phyloP scores from a whole-genome alignment of 2,797 vertebrate genomes.

The Alauda arvensis region DNA sequence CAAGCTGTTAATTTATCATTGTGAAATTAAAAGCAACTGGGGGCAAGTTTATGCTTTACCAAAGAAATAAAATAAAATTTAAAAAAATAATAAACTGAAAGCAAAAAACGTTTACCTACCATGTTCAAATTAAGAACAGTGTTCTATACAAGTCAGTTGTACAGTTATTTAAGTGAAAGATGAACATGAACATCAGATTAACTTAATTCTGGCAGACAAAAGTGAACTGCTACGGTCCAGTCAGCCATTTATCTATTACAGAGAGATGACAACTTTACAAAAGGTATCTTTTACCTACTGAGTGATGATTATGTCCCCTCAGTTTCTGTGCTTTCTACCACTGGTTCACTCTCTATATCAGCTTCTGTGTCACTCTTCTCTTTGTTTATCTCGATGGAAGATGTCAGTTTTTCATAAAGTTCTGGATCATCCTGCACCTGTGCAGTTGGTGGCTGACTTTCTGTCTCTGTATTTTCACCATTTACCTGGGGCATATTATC shows the following conservation, averaged over 20 bases:
- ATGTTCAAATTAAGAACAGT: constrained; percentile 90
- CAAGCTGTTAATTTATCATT: constrained; percentile 78
- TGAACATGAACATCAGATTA: constrained; percentile 90
- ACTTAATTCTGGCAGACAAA: constrained; percentile 88
- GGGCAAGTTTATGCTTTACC: constrained; percentile 79
- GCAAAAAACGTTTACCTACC: constrained; percentile 82
- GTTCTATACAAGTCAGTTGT: constrained; percentile 89
- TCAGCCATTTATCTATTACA: constrained; percentile 95
- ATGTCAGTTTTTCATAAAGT: constrained; percentile 77
- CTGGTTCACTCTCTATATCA: constrained; percentile 95
- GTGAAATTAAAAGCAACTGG: constrained; percentile 80
- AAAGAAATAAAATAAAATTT: constrained; percentile 75
- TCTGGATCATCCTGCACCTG: constrained; percentile 74
- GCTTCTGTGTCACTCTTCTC: constrained; percentile 91
- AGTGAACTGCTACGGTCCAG: constrained; percentile 88
- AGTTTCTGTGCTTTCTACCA: constrained; percentile 99
- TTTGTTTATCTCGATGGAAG: constrained; percentile 86
- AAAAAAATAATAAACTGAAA: not conserved
- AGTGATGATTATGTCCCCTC: constrained; percentile 99
- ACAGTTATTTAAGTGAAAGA: constrained; percentile 94
- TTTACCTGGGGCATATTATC: constrained; percentile 82
- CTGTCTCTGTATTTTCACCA: constrained; percentile 82
- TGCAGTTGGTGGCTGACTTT: constrained; percentile 75
- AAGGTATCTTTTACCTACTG: constrained; percentile 99
- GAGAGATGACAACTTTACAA: constrained; percentile 99